Conservation (phyloP, 1,140 invertebrate genomes). For the Trigoniulus corallinus region DNA sequence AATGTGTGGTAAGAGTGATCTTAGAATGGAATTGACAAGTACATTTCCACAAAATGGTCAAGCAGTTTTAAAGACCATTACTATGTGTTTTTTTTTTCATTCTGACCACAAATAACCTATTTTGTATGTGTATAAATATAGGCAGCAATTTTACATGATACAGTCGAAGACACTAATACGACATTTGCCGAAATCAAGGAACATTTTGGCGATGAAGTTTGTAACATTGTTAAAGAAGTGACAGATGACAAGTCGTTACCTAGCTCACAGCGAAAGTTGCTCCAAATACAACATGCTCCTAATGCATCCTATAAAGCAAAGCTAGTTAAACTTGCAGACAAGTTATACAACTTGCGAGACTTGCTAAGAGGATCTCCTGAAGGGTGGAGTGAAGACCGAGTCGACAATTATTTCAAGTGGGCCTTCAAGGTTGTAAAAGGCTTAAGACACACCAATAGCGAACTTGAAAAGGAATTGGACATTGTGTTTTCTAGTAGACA, state of each 20-base stretch:
- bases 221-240: slow-evolving; percentile 43
- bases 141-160: slow-evolving; percentile 71
- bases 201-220: slow-evolving; percentile 41
- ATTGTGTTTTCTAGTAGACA: too few relatives aligned
- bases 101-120: background rate
- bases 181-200: slow-evolving; percentile 53
- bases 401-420: slow-evolving; percentile 53
- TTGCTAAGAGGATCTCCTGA: slow-evolving; percentile 39
- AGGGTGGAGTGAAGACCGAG: slow-evolving; percentile 42
- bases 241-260: slow-evolving; percentile 61
- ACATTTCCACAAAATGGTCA: background rate
- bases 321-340: slow-evolving; percentile 68
- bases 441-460: slow-evolving; percentile 43
- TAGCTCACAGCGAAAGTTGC: slow-evolving; percentile 44
- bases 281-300: slow-evolving; percentile 48
- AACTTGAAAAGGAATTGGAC: slow-evolving; percentile 44
- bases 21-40: too few relatives aligned
- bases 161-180: slow-evolving; percentile 76
- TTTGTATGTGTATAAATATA: slow-evolving; percentile 12
- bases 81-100: background rate
- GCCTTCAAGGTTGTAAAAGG: slow-evolving; percentile 47
- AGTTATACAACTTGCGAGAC: slow-evolving; percentile 70
- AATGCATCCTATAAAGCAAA: slow-evolving; percentile 44
- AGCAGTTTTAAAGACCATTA: too few relatives aligned
- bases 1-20: too few relatives aligned